These are phyloP conservation scores for Thalassoma bifasciatum DNA, from an alignment of 2,113 vertebrate species.

Conservation along the genomic window DNA sequence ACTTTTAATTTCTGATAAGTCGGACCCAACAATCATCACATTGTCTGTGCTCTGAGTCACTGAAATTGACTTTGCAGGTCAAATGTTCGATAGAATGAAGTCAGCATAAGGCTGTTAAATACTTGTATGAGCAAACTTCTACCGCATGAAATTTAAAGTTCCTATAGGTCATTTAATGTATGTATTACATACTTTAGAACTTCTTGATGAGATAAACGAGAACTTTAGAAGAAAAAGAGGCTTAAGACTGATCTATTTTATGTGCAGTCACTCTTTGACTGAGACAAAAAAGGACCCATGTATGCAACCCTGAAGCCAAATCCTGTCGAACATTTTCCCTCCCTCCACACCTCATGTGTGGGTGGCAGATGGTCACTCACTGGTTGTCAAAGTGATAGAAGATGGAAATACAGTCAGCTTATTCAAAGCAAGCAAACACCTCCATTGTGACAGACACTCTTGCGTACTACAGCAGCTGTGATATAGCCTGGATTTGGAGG, in stretches of 20 bases:
- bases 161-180: conserved; percentile 16
- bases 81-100: conserved; percentile 48
- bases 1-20: conserved; percentile 72
- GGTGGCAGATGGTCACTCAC: conserved; percentile 65
- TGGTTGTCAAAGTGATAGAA: conserved; percentile 66
- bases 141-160: conserved; percentile 15
- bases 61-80: conserved; percentile 61
- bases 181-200: conserved; percentile 18
- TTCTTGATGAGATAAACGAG: not conserved
- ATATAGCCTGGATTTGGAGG: not conserved
- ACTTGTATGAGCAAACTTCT: conserved; percentile 50
- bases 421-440: conserved; percentile 60
- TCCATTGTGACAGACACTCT: conserved; percentile 35
- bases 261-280: conserved; percentile 33
- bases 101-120: conserved; percentile 7
- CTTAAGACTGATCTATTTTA: conserved; percentile 1
- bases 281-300: conserved; percentile 22
- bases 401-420: conserved; percentile 51
- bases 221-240: not conserved
- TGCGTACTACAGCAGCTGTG: conserved; percentile 16
- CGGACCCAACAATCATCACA: conserved; percentile 46
- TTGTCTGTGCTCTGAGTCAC: conserved; percentile 58
- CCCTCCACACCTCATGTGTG: conserved; percentile 61
- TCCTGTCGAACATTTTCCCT: conserved; percentile 44
- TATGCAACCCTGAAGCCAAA: conserved; percentile 39